Evolutionary conservation across 2,113 vertebrate species (phyloP).

Genomic region (Sturnus vulgaris): DNA sequence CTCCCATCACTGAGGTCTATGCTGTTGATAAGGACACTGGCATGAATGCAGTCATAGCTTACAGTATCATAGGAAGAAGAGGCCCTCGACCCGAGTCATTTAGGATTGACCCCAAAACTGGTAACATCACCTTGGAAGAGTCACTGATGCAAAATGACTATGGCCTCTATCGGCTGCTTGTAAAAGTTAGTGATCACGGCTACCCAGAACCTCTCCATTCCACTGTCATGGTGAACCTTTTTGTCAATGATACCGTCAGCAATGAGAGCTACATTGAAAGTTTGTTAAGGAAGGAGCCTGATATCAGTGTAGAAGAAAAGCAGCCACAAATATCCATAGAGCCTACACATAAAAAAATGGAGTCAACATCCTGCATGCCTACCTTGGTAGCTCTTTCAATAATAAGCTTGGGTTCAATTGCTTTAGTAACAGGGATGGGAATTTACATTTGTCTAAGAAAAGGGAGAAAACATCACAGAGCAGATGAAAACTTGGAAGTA

Average conservation of each 20-base stretch:
- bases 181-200: slow-evolving; percentile 95
- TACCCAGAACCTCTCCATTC: slow-evolving; percentile 94
- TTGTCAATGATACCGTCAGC: slow-evolving; percentile 95
- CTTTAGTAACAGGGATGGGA: slow-evolving; percentile 83
- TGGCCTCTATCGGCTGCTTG: slow-evolving; percentile 91
- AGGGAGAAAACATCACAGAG: slow-evolving; percentile 80
- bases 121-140: slow-evolving; percentile 95
- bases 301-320: slow-evolving; percentile 88
- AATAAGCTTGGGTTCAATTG: slow-evolving; percentile 85
- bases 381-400: slow-evolving; percentile 85
- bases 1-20: slow-evolving; percentile 95
- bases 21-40: slow-evolving; percentile 97
- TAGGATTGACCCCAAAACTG: slow-evolving; percentile 91
- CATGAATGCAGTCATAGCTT: slow-evolving; percentile 98
- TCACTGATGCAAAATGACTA: slow-evolving; percentile 86
- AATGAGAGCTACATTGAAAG: slow-evolving; percentile 96
- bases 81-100: slow-evolving; percentile 92
- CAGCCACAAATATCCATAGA: slow-evolving; percentile 84
- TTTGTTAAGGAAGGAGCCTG: slow-evolving; percentile 85
- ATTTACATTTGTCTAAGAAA: slow-evolving; percentile 88
- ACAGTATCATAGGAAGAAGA: slow-evolving; percentile 94
- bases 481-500: slow-evolving; percentile 80
- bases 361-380: slow-evolving; percentile 81
- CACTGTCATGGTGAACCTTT: slow-evolving; percentile 94
- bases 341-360: slow-evolving; percentile 77